These are phyloP conservation scores for Cephalopachus bancanus DNA, from an alignment of 2,797 vertebrate genomes.

Conservation along the genomic window DNA sequence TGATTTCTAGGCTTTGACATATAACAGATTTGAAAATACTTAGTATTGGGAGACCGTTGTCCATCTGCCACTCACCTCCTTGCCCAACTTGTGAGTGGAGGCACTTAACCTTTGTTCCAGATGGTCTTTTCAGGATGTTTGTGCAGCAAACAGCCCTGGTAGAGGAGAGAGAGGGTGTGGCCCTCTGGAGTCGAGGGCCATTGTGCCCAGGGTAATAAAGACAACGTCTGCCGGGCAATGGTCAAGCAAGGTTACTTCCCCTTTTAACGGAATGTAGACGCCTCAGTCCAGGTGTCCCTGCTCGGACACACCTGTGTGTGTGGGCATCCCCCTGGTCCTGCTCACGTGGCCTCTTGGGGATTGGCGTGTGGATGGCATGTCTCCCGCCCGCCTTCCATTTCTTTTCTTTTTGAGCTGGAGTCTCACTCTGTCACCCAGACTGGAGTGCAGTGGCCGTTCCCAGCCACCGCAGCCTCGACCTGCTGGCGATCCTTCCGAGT, in stretches of 20 bases:
- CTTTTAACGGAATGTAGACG: background rate
- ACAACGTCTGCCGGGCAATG: background rate
- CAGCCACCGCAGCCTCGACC: too few relatives aligned
- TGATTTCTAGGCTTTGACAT: slow-evolving; percentile 90
- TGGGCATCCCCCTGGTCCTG: background rate
- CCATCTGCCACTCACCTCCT: background rate
- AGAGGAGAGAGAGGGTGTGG: background rate
- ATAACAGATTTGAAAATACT: slow-evolving; percentile 86
- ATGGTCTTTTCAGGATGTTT: background rate
- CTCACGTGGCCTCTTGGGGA: background rate
- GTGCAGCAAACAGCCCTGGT: background rate
- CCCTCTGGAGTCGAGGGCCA: background rate
- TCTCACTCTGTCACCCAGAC: too few relatives aligned
- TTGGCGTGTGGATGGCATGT: background rate
- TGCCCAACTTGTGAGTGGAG: background rate
- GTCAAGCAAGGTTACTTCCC: background rate
- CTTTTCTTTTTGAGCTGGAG: background rate
- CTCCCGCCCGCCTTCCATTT: background rate
- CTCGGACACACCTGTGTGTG: background rate
- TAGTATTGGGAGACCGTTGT: background rate
- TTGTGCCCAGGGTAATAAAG: background rate
- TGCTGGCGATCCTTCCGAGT: too few relatives aligned
- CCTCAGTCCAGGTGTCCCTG: background rate
- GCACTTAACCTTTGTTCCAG: background rate
- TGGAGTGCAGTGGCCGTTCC: too few relatives aligned